These are phyloP conservation scores for Eulimnadia texana DNA, from an alignment of 1,140 invertebrate species.

Conservation along the genomic window DNA sequence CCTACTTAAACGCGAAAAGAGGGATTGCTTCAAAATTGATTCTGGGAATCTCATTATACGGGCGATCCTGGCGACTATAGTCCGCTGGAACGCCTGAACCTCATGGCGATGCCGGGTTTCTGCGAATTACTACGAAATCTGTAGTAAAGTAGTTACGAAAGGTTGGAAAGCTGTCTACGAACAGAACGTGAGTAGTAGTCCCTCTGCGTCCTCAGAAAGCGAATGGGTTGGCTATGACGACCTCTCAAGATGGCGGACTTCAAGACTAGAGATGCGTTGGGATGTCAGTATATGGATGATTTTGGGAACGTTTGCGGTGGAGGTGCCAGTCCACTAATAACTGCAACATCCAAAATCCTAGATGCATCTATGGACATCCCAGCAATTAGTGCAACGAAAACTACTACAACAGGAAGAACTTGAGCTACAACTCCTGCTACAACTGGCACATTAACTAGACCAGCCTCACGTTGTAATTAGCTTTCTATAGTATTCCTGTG, in stretches of 20 bases:
- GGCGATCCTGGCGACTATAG: constrained; percentile 24
- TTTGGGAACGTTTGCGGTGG: constrained; percentile 18
- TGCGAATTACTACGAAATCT: constrained; percentile 23
- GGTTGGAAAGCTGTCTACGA: constrained; percentile 16
- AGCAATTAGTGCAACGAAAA: neutral
- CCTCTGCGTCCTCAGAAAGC: constrained; percentile 7
- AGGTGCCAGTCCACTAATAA: constrained; percentile 28
- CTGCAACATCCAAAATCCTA: neutral
- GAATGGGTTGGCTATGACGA: constrained; percentile 23
- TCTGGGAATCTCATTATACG: constrained; percentile 29
- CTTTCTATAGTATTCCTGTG: too few species aligned
- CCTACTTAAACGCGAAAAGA: constrained; percentile 29
- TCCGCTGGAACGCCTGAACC: constrained; percentile 14
- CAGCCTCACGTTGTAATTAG: too few species aligned
- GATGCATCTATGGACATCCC: neutral
- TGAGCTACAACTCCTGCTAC: too few species aligned
- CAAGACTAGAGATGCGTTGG: constrained; percentile 24
- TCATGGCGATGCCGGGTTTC: constrained; percentile 17
- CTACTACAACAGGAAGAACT: neutral
- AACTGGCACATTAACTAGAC: too few species aligned
- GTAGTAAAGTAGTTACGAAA: constrained; percentile 11
- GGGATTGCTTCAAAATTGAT: constrained; percentile 27
- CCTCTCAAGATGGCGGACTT: constrained; percentile 9
- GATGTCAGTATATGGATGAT: constrained; percentile 22
- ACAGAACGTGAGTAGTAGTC: neutral